Evolutionary conservation across 2,888 invertebrate genomes (phyloP), one percentile per base, ranked within the genome.

Genomic region (Kryphioiulus occultus): DNA sequence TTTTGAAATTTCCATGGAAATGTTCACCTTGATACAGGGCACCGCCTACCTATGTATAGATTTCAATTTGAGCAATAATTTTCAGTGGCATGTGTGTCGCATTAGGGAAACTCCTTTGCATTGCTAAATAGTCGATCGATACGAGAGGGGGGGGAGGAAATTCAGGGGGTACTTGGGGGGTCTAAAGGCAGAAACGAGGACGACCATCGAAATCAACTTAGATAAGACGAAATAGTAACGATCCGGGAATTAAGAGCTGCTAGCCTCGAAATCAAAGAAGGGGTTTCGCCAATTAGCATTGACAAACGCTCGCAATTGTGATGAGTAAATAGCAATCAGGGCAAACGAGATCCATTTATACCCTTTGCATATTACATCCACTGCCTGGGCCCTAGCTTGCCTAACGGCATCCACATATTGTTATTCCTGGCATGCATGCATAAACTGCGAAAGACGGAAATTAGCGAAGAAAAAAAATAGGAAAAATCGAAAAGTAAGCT

Each of bases 51-150:
- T 78, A 78, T 30, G 22, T 78, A 30, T 78, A 30, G 78, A 78
- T 78, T 78, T 78, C 78, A 78, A 78, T 78, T 78, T 78, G 78
- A 78, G 30, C 78, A 78, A 85, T 85, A 85, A 85, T 85, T 85
- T 85, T 35, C 85, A 85, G 85, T 42, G 85, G 85, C 85, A 85
- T 85, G 85, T 85, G 85, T 85, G 85, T 85, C 85, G 44, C 85
- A 85, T 85, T 85, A 85, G 39, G 84, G n/a, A 44, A 44, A 85
- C 85, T 85, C 85, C 22, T 85, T 85, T 85, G 85, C 85, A 85
- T 85, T 85, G 44, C 85, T 85, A 85, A 85, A 85, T 85, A 85
- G 85, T 12, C 85, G 85, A 85, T 85, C 85, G 44, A 85, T 85
- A 85, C 3, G 22, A 85, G 19, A 19, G 85, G 10, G 2, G 78